These are phyloP conservation scores for Apostichopus californicus DNA, from an alignment of 35 echinoderm and acorn worm species.

Conservation along the genomic window DNA sequence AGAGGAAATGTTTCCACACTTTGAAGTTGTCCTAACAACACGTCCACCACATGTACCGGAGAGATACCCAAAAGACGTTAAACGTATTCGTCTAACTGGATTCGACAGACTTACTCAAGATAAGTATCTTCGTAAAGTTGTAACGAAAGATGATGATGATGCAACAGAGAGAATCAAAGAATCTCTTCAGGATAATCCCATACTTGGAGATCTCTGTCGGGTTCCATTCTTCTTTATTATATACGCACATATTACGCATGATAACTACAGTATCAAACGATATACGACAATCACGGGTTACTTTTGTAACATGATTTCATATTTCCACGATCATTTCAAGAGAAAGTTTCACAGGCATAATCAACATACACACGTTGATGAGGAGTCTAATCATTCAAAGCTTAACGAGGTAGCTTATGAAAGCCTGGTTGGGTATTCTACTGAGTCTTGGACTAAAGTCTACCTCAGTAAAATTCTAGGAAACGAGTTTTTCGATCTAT, in stretches of 20 bases:
- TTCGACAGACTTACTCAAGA: background rate
- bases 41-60: background rate
- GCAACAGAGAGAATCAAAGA: background rate
- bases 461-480: background rate
- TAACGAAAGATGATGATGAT: background rate
- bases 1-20: background rate
- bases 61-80: background rate
- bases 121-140: background rate
- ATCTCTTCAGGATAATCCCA: background rate
- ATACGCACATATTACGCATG: background rate
- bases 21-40: conserved; percentile 8
- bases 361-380: background rate
- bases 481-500: background rate
- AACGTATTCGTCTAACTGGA: background rate
- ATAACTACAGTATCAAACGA: background rate
- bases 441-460: background rate
- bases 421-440: background rate
- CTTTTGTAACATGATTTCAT: background rate
- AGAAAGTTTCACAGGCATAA: background rate
- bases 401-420: background rate
- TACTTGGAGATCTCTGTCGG: background rate
- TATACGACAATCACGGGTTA: background rate
- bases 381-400: background rate
- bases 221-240: conserved; percentile 15
- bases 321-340: background rate